A percentile compares a stretch with the other conserved stretches of the same genome.
These are phyloP conservation scores for Phoebastria nigripes DNA, from an alignment of 2,797 vertebrate species.

Conservation along the genomic window DNA sequence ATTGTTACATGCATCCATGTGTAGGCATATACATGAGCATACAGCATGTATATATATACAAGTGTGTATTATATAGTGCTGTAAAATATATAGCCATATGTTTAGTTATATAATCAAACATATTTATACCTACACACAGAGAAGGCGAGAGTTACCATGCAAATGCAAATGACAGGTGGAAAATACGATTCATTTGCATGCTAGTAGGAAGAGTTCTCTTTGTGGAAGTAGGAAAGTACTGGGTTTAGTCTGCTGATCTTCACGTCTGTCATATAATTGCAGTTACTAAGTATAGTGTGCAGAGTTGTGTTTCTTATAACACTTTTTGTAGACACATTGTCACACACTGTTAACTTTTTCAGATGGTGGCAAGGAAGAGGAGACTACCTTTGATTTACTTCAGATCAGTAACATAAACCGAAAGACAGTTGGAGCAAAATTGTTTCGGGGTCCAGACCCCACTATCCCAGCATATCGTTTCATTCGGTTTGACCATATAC, in stretches of 20 bases:
- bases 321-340: not conserved
- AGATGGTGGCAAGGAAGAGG: slow-evolving; percentile 86
- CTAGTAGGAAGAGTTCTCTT: not conserved
- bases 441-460: slow-evolving; percentile 88
- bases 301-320: not conserved
- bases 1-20: not conserved
- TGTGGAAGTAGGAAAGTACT: not conserved
- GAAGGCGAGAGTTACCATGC: not conserved
- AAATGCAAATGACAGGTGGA: not conserved
- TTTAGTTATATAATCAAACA: not conserved
- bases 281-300: not conserved
- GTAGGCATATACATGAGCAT: not conserved
- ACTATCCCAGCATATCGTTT: slow-evolving; percentile 87
- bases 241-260: not conserved
- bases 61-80: not conserved
- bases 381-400: slow-evolving; percentile 89
- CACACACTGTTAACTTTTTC: slow-evolving; percentile 5
- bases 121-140: not conserved
- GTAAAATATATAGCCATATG: not conserved
- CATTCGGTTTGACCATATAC: slow-evolving; percentile 93
- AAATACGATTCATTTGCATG: not conserved
- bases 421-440: slow-evolving; percentile 91
- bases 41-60: not conserved
- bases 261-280: not conserved
- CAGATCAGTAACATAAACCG: slow-evolving; percentile 90